Percentiles rank a stretch among this genome's conserved stretches.
phyloP scores from a whole-genome alignment of 2,888 invertebrate species.

The Tiliacea aurago region DNA sequence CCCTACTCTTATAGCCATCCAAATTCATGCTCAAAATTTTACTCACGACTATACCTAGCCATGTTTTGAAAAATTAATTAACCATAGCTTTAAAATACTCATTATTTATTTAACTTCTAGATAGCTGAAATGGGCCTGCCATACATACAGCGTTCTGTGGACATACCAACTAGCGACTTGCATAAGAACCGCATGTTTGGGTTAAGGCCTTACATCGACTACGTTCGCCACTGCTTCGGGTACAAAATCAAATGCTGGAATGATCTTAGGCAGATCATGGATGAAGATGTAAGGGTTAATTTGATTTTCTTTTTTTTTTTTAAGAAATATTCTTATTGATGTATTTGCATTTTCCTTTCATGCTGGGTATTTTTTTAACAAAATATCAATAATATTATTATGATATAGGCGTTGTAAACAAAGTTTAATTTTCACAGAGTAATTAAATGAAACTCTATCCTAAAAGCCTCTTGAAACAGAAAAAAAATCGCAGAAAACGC shows the following conservation, averaged over 20 bases:
- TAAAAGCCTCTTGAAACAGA: not conserved
- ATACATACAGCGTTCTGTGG: slow-evolving; percentile 6
- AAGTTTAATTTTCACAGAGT: not conserved
- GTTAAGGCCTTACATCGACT: slow-evolving; percentile 24
- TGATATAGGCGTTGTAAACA: not conserved
- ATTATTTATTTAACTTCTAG: slow-evolving; percentile 15
- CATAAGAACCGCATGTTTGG: slow-evolving; percentile 33
- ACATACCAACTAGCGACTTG: slow-evolving; percentile 34
- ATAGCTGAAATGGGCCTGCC: slow-evolving; percentile 22
- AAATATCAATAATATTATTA: not conserved
- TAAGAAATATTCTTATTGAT: not conserved
- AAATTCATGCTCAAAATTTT: no score
- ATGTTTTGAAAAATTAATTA: no score
- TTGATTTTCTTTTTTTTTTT: not conserved
- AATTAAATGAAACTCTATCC: not conserved
- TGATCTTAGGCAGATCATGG: slow-evolving; percentile 11
- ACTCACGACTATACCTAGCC: no score
- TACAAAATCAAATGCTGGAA: slow-evolving; percentile 24
- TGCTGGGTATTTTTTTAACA: not conserved
- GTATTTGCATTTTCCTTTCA: not conserved
- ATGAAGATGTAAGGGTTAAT: slow-evolving; percentile 3
- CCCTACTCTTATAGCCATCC: no score
- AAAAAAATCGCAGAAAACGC: not conserved
- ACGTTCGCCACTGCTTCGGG: slow-evolving; percentile 10
- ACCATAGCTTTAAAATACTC: not conserved